phyloP scores from a whole-genome alignment of 2,888 invertebrate species.

The Sipunculus nudus region DNA sequence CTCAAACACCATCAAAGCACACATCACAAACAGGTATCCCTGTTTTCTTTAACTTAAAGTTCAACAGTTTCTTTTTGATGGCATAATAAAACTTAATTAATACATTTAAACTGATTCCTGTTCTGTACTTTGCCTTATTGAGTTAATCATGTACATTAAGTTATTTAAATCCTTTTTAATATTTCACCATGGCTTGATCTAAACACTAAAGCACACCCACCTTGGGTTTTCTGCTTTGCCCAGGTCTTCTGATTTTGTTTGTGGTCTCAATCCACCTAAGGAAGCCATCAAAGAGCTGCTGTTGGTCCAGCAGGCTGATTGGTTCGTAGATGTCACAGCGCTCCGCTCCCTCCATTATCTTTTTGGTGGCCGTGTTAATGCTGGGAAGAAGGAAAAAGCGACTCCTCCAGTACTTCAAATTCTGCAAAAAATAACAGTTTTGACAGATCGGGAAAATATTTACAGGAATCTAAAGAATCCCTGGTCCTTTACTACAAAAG shows the following conservation, averaged over 20 bases:
- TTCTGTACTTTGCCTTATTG: too few relatives aligned
- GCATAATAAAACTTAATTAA: too few relatives aligned
- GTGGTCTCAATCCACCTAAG: slow-evolving; percentile 79
- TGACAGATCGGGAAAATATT: too few relatives aligned
- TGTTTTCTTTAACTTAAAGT: too few relatives aligned
- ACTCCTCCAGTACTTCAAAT: slow-evolving; percentile 89
- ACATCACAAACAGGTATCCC: too few relatives aligned
- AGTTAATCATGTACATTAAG: too few relatives aligned
- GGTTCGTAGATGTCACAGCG: slow-evolving; percentile 84
- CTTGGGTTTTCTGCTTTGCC: slow-evolving; percentile 22
- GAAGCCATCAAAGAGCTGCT: slow-evolving; percentile 62
- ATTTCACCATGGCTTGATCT: too few relatives aligned
- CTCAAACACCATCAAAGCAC: too few relatives aligned
- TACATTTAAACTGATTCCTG: too few relatives aligned
- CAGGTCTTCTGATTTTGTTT: slow-evolving; percentile 85
- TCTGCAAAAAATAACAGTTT: slow-evolving; percentile 68
- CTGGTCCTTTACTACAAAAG: neutral
- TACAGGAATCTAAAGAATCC: neutral
- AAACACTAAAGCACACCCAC: too few relatives aligned
- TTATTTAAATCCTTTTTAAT: too few relatives aligned
- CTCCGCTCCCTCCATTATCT: slow-evolving; percentile 66
- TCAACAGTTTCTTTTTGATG: too few relatives aligned
- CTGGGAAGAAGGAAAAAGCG: slow-evolving; percentile 87
- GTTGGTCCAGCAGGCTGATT: slow-evolving; percentile 69
- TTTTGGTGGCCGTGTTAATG: slow-evolving; percentile 78